Evolutionary conservation across 2,113 vertebrate genomes (phyloP), one percentile per base, ranked within the genome.

Genomic region (Perca schrenkii): DNA sequence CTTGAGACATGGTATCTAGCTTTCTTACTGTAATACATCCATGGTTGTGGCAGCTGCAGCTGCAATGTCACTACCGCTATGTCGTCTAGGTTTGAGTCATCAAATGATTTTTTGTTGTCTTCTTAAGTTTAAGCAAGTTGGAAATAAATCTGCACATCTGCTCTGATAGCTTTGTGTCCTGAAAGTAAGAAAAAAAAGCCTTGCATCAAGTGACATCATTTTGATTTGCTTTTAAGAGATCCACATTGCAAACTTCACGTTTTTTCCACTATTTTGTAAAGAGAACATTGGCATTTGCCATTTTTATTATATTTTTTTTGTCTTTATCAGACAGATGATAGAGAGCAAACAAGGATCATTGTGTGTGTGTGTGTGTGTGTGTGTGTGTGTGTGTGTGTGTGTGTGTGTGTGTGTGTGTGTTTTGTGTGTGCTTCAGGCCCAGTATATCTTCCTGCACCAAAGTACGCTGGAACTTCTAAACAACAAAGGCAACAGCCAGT

Each of bases 371-470:
- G 66, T 25, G 52, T 65, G 25, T 47, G 2, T 65, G 46, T 28
- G 6, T 74, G 49, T 82, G 50, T 75, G 25, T 69, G 36, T 78
- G 53, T 72, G 3, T 77, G 16, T 69, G 66, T 25, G 52, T 73
- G 25, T 75, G 25, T 69, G 36, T 78, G 46, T 72, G 2, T 74
- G 16, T 69, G 66, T 25, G 52, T 73, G 25, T 47, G 3, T 65
- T 34, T 22, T 28, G 4, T 74, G 49, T 79, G 46, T 57, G 53
- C 52, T n/a, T 54, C 91, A 99, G 98, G 98, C 97, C 46, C 98
- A 99, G 85, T 99, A 99, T 70, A 99, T 99, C 91, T 99, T 99
- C 93, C 96, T 99, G 87, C 97, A 99, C 87, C 98, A 99, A 78
- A 98, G 98, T 85, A 97, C 98, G 25, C 86, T 98, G 93, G 98